A percentile compares a stretch with the other conserved stretches of the same genome.
These are phyloP conservation scores for Anolis apletophallus DNA, from an alignment of 2,797 vertebrate genomes.

Conservation along the genomic window DNA sequence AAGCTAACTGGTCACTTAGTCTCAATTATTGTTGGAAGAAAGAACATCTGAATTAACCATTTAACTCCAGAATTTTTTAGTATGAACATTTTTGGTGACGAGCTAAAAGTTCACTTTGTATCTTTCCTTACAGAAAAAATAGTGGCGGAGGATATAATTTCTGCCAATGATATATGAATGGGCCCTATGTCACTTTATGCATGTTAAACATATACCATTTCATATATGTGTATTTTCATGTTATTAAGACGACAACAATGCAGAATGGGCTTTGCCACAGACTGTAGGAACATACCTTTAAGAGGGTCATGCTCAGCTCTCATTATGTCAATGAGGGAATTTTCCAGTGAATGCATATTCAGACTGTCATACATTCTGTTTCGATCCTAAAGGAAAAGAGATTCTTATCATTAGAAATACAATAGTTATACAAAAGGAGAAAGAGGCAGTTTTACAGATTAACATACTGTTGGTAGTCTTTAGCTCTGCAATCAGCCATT, in stretches of 20 bases:
- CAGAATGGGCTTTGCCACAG: slow-evolving; percentile 7
- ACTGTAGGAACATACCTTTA: slow-evolving; percentile 86
- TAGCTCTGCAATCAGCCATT: not conserved
- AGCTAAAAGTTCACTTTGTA: not conserved
- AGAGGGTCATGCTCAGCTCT: slow-evolving; percentile 97
- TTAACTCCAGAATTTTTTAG: not conserved
- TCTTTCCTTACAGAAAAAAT: not conserved
- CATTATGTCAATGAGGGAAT: slow-evolving; percentile 99
- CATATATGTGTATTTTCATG: not conserved
- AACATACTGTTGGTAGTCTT: not conserved
- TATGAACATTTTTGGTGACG: not conserved
- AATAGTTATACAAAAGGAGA: slow-evolving; percentile 45
- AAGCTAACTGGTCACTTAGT: not conserved
- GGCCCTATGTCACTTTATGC: not conserved
- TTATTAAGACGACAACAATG: slow-evolving; percentile 14
- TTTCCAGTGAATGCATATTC: slow-evolving; percentile 99
- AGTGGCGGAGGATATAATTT: not conserved
- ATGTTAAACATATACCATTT: not conserved
- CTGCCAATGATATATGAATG: not conserved
- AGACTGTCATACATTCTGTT: slow-evolving; percentile 97
- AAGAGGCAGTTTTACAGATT: slow-evolving; percentile 8
- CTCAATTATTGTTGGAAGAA: not conserved
- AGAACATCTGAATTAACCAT: no score
- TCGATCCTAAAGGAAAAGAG: slow-evolving; percentile 89
- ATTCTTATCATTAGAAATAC: slow-evolving; percentile 61